phyloP scores from a whole-genome alignment of 2,888 invertebrate genomes.

The Hypolimnas misippus region DNA sequence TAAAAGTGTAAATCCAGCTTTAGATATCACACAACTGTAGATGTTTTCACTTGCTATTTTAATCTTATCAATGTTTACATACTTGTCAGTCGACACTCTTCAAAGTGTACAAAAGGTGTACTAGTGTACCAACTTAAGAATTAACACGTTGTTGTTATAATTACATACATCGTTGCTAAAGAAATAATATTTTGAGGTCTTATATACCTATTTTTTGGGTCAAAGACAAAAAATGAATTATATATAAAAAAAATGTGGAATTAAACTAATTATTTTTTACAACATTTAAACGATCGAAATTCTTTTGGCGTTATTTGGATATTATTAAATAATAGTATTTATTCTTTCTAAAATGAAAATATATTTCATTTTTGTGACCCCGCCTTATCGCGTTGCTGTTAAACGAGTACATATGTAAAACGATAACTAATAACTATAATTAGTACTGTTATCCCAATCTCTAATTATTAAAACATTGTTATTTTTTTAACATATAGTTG shows the following conservation, averaged over 20 bases:
- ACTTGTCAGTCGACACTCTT: neutral
- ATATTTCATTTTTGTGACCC: neutral
- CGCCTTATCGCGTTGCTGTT: neutral
- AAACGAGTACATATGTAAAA: neutral
- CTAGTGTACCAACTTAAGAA: neutral
- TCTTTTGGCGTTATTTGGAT: too few relatives aligned
- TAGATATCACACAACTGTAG: neutral
- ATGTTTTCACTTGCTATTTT: constrained; percentile 15
- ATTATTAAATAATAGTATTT: neutral
- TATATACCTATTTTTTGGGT: neutral
- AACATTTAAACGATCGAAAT: too few relatives aligned
- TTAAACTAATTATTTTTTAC: too few relatives aligned
- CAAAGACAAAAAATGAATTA: too few relatives aligned
- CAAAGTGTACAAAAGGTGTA: constrained; percentile 5
- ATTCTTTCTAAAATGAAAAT: neutral
- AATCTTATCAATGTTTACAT: constrained; percentile 35
- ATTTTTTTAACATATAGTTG: too few relatives aligned
- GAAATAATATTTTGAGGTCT: neutral
- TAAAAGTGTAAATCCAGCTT: neutral
- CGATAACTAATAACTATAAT: neutral
- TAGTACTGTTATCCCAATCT: neutral
- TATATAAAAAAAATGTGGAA: too few relatives aligned
- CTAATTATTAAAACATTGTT: neutral
- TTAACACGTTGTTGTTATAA: neutral
- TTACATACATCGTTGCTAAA: neutral